Conservation (phyloP, 2,797 vertebrate genomes). For the Falco naumanni region DNA sequence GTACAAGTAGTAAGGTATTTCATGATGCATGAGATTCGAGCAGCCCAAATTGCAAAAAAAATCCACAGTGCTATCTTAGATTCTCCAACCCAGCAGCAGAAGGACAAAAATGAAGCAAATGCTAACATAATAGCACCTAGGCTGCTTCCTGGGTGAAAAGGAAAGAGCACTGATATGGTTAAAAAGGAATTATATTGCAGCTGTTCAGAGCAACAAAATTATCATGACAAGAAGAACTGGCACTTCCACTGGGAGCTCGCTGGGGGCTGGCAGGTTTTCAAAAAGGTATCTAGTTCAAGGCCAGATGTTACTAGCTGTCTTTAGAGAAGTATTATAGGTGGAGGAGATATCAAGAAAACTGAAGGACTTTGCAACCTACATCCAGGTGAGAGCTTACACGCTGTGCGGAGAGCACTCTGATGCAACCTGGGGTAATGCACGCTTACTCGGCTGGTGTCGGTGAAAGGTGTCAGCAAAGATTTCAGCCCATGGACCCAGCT, state of each 20-base stretch:
- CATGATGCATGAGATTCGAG: not conserved
- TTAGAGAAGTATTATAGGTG: not conserved
- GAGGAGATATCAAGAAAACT: not conserved
- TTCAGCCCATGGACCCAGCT: not conserved
- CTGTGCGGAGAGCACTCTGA: not conserved
- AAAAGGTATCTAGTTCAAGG: not conserved
- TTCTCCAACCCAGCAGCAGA: not conserved
- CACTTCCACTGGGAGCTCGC: not conserved
- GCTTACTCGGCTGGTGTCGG: rapidly evolving
- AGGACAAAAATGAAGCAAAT: not conserved
- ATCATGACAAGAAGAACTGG: not conserved
- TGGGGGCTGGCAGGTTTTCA: not conserved
- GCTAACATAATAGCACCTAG: not conserved
- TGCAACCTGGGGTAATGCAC: not conserved
- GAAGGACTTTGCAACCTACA: not conserved
- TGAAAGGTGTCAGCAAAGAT: not conserved
- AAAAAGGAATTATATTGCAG: not conserved
- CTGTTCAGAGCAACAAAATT: not conserved
- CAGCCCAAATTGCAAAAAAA: not conserved
- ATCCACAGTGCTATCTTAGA: not conserved
- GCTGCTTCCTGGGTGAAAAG: not conserved
- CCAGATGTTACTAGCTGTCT: not conserved
- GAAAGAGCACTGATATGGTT: not conserved
- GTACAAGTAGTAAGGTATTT: not conserved
- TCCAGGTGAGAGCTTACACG: not conserved